Percentiles rank a stretch among this genome's conserved stretches.
These are phyloP conservation scores for Misgurnus anguillicaudatus DNA, from an alignment of 2,113 vertebrate species.

Conservation along the genomic window DNA sequence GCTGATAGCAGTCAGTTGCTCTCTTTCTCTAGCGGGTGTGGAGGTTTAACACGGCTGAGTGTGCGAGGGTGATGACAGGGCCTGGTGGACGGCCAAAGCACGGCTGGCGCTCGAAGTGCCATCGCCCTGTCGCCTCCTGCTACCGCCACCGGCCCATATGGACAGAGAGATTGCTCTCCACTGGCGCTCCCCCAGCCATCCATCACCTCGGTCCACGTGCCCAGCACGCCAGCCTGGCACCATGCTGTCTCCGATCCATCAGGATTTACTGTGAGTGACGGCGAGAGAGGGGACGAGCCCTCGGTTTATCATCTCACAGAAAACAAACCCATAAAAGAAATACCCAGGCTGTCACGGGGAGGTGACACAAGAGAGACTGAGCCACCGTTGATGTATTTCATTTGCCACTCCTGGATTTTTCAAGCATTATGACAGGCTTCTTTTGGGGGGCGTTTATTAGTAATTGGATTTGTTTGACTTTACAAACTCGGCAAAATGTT, in stretches of 20 bases:
- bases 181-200: slow-evolving; percentile 66
- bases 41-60: slow-evolving; percentile 64
- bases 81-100: slow-evolving; percentile 72
- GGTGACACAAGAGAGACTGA: background rate
- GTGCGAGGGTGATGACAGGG: slow-evolving; percentile 72
- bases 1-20: slow-evolving; percentile 43
- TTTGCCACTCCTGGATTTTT: slow-evolving; percentile 38
- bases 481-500: background rate
- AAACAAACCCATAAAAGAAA: slow-evolving; percentile 51
- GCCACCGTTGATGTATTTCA: slow-evolving; percentile 28
- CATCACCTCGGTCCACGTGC: slow-evolving; percentile 67
- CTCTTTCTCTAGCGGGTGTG: slow-evolving; percentile 45
- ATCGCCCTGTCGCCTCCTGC: slow-evolving; percentile 71
- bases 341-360: slow-evolving; percentile 23
- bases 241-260: slow-evolving; percentile 53
- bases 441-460: slow-evolving; percentile 4
- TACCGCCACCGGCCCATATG: slow-evolving; percentile 67
- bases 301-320: slow-evolving; percentile 51
- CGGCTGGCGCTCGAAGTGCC: slow-evolving; percentile 65
- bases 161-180: slow-evolving; percentile 66
- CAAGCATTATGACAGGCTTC: slow-evolving; percentile 8
- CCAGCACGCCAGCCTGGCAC: slow-evolving; percentile 57
- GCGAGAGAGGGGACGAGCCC: slow-evolving; percentile 45
- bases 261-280: slow-evolving; percentile 59
- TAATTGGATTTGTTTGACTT: slow-evolving; percentile 15